Conservation (phyloP, 2,113 vertebrate species). For the Callionymus lyra region DNA sequence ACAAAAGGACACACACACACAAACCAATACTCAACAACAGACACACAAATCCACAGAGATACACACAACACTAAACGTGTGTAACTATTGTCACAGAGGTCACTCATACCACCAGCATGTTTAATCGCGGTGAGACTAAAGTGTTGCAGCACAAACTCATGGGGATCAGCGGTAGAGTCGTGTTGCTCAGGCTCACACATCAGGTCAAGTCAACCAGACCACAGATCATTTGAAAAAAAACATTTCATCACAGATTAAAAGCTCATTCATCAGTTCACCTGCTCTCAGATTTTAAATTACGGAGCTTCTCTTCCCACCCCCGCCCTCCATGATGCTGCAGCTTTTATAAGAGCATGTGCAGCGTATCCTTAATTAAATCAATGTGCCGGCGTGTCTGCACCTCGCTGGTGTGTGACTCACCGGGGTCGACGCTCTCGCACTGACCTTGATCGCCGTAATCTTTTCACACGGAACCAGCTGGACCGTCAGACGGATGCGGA, state of each 20-base stretch:
- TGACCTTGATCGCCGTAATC: slow-evolving; percentile 60
- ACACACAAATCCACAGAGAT: too few species aligned
- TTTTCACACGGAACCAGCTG: slow-evolving; percentile 43
- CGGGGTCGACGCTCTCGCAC: slow-evolving; percentile 30
- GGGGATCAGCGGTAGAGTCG: slow-evolving; percentile 23
- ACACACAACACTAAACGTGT: too few species aligned
- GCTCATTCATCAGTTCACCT: slow-evolving; percentile 55
- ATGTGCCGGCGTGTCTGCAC: slow-evolving; percentile 39
- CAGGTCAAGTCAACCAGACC: slow-evolving; percentile 34
- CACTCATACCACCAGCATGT: too few species aligned
- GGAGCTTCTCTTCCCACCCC: background rate
- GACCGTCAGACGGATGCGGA: slow-evolving; percentile 25
- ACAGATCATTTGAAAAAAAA: slow-evolving; percentile 45
- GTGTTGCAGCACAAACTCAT: too few species aligned
- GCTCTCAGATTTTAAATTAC: slow-evolving; percentile 43
- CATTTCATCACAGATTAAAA: slow-evolving; percentile 63
- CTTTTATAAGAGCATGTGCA: slow-evolving; percentile 20
- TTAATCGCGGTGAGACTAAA: too few species aligned
- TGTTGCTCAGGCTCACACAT: slow-evolving; percentile 45
- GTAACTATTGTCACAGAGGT: too few species aligned
- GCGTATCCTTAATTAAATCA: slow-evolving; percentile 56
- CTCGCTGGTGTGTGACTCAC: slow-evolving; percentile 26
- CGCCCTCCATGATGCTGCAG: background rate
- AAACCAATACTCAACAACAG: too few species aligned
- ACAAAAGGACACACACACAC: too few species aligned